Evolutionary conservation across 2,797 vertebrate species (phyloP), one percentile per base, ranked within the genome.

Genomic region (Micromesistius poutassou): DNA sequence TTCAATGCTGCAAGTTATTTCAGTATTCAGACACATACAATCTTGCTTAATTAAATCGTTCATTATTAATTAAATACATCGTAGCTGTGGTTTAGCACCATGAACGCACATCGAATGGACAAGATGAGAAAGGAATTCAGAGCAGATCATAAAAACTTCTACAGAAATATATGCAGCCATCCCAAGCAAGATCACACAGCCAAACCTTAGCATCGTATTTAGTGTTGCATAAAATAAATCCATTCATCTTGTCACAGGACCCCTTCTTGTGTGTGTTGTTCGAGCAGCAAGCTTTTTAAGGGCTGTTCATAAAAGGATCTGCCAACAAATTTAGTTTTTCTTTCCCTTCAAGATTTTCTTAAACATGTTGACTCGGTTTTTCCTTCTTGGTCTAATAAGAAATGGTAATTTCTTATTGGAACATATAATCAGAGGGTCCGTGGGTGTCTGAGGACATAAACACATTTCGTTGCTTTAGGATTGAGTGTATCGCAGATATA

Each of bases 21-120:
- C 55, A 62, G 55, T 62, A 62, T 68, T 68, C 62, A 12, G 62
- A 68, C 25, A 28, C 62, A 68, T 68, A 68, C 62, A 68, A 68
- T 25, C 62, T 68, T 68, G 62, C 62, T 30, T 28, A 68, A 28
- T 68, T 6, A 28, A 28, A 68, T 28, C 7, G 12, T 68, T 10
- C 10, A 68, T 68, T 28, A 68, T 68, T n/a, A n/a, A 62, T 62
- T 28, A 68, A 68, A 68, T 68, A 12, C 62, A 68, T 28, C 7
- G 25, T 62, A 62, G 55, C 19, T 50, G 46, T 62, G 50, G 50
- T 5, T 62, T 22, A 62, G 50, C 22, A 8, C 62, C 25, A 12
- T 30, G 62, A 28, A 68, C 7, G 19, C 50, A 62, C 22, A n/a
- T 50, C 16, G 46, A 14, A 16, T 50, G 46, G 19, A 55, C 50